Evolutionary conservation across 1,140 invertebrate species (phyloP).

Genomic region (Microvelia longipes): DNA sequence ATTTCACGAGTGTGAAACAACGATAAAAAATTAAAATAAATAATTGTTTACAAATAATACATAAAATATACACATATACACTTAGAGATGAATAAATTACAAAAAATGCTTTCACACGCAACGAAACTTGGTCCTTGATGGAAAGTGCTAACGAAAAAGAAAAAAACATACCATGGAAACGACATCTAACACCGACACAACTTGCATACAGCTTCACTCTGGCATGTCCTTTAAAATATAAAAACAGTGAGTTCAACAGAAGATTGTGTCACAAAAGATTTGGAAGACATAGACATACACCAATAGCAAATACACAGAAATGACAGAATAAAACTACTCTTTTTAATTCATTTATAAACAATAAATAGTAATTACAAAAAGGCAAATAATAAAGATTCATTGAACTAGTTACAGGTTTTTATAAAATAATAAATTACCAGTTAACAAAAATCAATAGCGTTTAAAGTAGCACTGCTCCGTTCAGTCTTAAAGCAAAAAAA

Average conservation of each 20-base stretch:
- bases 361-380: too few relatives aligned
- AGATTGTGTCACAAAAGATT: not conserved
- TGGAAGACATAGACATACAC: conserved; percentile 14
- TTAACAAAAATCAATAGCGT: too few relatives aligned
- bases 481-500: too few relatives aligned
- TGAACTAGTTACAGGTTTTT: too few relatives aligned
- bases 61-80: conserved; percentile 13
- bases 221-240: not conserved
- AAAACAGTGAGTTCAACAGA: conserved; percentile 5
- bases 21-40: not conserved
- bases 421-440: too few relatives aligned
- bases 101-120: conserved; percentile 4
- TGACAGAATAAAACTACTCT: not conserved
- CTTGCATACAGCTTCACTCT: not conserved
- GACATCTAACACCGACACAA: not conserved
- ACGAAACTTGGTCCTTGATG: conserved; percentile 13
- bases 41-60: conserved; percentile 5
- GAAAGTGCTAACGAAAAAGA: conserved; percentile 7
- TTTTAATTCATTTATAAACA: too few relatives aligned
- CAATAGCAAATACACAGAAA: conserved; percentile 3
- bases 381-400: too few relatives aligned
- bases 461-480: too few relatives aligned
- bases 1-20: conserved; percentile 5
- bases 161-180: conserved; percentile 5
- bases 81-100: conserved; percentile 2